phyloP scores from a whole-genome alignment of 2,113 vertebrate species.

The Pituophis catenifer region DNA sequence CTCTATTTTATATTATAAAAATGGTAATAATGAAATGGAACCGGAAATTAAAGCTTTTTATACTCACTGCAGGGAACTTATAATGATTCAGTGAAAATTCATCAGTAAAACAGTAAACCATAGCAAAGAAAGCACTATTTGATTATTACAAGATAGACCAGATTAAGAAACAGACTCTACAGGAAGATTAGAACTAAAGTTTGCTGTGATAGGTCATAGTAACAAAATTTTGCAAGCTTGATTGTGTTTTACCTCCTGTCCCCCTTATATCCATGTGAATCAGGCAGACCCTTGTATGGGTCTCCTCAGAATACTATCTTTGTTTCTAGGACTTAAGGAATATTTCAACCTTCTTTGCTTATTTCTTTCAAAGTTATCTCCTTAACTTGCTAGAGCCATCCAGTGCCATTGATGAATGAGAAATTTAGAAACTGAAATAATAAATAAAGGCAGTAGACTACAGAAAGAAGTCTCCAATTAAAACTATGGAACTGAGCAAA shows the following conservation, averaged over 20 bases:
- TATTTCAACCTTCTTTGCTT: not conserved
- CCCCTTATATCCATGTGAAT: not conserved
- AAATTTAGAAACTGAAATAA: not conserved
- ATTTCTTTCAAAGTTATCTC: not conserved
- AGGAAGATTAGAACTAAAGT: not conserved
- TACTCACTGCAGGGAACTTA: not conserved
- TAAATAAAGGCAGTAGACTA: not conserved
- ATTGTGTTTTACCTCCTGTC: not conserved
- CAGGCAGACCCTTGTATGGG: not conserved
- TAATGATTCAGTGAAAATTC: not conserved
- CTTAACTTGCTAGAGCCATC: not conserved
- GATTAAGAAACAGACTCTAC: not conserved
- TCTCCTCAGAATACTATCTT: not conserved
- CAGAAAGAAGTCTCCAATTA: not conserved
- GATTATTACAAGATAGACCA: not conserved
- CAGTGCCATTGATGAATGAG: not conserved
- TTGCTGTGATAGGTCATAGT: not conserved
- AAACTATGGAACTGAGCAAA: not conserved
- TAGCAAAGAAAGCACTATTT: not conserved
- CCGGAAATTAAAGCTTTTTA: not conserved
- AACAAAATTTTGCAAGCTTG: not conserved
- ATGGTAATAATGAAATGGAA: not conserved
- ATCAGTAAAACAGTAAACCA: not conserved
- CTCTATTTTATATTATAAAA: not conserved
- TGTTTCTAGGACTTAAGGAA: not conserved